phyloP scores from a whole-genome alignment of 1,140 invertebrate genomes.

The Hetaerina americana region DNA sequence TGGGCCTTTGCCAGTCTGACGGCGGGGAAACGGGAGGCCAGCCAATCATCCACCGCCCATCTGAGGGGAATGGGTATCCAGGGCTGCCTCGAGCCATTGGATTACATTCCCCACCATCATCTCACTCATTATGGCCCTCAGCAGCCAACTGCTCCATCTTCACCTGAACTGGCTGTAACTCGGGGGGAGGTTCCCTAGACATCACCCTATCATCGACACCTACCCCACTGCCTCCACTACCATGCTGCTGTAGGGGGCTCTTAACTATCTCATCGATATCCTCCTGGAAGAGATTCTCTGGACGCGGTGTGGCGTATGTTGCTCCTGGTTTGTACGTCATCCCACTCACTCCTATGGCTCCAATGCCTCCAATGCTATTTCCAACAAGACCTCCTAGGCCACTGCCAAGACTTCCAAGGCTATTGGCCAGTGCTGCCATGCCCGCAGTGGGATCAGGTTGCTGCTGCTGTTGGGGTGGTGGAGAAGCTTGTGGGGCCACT shows the following conservation, averaged over 20 bases:
- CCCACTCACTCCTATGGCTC: slow-evolving; percentile 43
- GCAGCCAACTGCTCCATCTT: not conserved
- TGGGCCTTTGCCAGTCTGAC: not conserved
- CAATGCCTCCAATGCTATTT: not conserved
- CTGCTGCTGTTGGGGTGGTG: slow-evolving; percentile 25
- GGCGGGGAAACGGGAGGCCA: not conserved
- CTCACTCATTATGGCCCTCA: not conserved
- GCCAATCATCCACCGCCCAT: not conserved
- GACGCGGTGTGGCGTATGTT: slow-evolving; percentile 40
- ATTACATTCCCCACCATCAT: not conserved
- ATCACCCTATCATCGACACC: not conserved
- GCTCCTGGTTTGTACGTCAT: slow-evolving; percentile 49
- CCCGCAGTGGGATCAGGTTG: slow-evolving; percentile 9
- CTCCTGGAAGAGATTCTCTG: slow-evolving; percentile 47
- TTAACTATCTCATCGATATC: slow-evolving; percentile 46
- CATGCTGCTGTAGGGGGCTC: slow-evolving; percentile 27
- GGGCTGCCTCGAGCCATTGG: not conserved
- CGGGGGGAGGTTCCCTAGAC: not conserved
- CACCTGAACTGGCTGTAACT: not conserved
- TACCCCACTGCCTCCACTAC: not conserved
- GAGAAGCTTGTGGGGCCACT: slow-evolving; percentile 24
- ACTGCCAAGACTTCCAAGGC: not conserved
- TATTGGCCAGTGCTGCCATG: not conserved
- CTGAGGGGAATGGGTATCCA: not conserved
- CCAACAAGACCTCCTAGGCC: not conserved